These are phyloP conservation scores for Isurus oxyrinchus DNA, from an alignment of 2,113 vertebrate species.

Conservation along the genomic window DNA sequence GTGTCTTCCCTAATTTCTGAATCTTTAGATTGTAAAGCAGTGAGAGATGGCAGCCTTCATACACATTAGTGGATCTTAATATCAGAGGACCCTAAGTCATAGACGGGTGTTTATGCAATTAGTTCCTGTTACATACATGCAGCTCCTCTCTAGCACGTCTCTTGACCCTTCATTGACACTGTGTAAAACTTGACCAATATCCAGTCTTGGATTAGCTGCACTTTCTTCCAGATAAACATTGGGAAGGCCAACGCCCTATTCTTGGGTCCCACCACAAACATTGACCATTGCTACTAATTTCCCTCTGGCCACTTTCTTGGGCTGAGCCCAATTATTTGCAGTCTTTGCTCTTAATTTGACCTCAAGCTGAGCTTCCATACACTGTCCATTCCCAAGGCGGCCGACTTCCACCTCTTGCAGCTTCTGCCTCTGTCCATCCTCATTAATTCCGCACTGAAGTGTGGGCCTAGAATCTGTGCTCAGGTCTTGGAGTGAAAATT, in stretches of 20 bases:
- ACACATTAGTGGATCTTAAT: not conserved
- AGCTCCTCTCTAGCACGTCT: not conserved
- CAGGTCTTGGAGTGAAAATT: not conserved
- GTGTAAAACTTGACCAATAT: not conserved
- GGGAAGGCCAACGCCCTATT: not conserved
- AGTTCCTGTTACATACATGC: not conserved
- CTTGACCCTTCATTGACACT: not conserved
- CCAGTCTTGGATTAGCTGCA: not conserved
- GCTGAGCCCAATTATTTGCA: no score
- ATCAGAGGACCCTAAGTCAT: not conserved
- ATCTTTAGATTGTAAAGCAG: not conserved
- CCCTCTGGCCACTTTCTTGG: no score
- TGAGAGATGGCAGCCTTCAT: not conserved
- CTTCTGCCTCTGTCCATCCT: not conserved
- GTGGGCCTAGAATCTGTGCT: not conserved
- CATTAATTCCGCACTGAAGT: not conserved
- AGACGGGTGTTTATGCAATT: not conserved
- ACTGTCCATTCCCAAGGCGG: not conserved
- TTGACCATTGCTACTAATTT: no score
- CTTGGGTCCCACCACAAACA: no score
- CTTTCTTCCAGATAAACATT: not conserved
- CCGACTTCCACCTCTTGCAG: no score
- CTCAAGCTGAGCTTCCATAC: not conserved
- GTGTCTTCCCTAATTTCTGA: not conserved
- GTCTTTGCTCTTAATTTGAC: no score